phyloP scores from a whole-genome alignment of 2,797 vertebrate genomes.

The Somateria mollissima region DNA sequence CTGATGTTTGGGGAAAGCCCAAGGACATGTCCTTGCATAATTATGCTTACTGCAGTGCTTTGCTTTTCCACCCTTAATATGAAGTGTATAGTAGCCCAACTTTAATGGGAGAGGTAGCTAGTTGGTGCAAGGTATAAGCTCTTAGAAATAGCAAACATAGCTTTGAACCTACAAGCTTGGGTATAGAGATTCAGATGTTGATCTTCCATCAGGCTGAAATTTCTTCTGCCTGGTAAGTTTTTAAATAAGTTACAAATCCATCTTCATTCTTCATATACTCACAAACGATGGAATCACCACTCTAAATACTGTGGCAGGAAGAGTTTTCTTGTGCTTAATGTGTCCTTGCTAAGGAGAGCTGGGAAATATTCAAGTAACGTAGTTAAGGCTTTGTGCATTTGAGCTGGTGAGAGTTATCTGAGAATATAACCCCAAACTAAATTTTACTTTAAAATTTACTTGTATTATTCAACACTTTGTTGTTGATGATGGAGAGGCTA shows the following conservation, averaged over 20 bases:
- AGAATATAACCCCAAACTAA: background rate
- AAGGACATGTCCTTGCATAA: background rate
- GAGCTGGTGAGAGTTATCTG: background rate
- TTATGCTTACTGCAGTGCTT: background rate
- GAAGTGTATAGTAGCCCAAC: background rate
- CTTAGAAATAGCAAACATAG: background rate
- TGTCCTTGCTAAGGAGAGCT: background rate
- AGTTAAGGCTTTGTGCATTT: background rate
- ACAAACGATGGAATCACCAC: background rate
- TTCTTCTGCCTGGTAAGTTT: background rate
- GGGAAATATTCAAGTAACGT: accelerated
- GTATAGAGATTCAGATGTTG: background rate
- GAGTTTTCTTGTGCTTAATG: background rate
- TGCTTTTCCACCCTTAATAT: background rate
- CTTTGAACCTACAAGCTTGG: background rate
- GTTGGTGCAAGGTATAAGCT: background rate
- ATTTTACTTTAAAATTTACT: background rate
- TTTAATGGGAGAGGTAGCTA: background rate
- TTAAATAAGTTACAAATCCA: background rate
- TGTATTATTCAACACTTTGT: accelerated
- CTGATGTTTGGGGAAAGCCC: background rate
- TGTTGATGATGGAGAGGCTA: background rate
- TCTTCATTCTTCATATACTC: background rate
- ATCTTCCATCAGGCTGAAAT: background rate
- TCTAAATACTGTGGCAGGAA: background rate